Base-by-base conservation (phyloP, 2,797 vertebrate species). In the Amblyopsis hoosieri region DNA sequence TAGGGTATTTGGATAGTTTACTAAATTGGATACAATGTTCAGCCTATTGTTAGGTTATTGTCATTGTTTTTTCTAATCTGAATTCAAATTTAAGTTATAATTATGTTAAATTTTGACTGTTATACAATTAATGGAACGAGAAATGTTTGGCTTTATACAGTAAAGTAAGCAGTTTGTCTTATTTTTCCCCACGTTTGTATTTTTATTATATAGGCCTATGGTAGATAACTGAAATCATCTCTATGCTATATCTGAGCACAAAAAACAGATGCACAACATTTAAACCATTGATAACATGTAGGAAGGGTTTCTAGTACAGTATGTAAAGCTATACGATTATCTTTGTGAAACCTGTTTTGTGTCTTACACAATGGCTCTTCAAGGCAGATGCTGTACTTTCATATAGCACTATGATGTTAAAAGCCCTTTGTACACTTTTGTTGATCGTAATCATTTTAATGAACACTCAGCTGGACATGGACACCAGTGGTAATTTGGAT, bases 171-270 rank as follows among this genome's bases (percentile, higher is more conserved):
- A 67, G 71, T 71, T 48, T 58, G 52, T 65, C 63, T 45, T 71
- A 45, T 58, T 50, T 50, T 11, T 42, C 23, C 19, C 55, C 49
- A 46, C 9, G 62, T 45, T 1, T 52, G 66, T 56, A 59, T 57
- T 83, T 85, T 80, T 78, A 70, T 84, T 78, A 67, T 80, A 75
- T 67, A 84, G 75, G 67, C 69, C 84, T 81, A 82, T 82, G 78
- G 80, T 86, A 64, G 84, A 87, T 87, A 69, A 76, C 82, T 83
- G 80, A 86, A 83, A 87, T 89, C 85, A 84, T 90, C 80, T 89
- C 82, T 75, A 71, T 78, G 71, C 84, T 79, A 81, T 80, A 67
- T 80, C 79, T 78, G 75, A 91, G 89, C 90, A 91, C 85, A 91
- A 90, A 82, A 23, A 78, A 66, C 72, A 82, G 79, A 87, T 78